Conservation (phyloP, 2,797 vertebrate species). For the Malurus leucopterus region DNA sequence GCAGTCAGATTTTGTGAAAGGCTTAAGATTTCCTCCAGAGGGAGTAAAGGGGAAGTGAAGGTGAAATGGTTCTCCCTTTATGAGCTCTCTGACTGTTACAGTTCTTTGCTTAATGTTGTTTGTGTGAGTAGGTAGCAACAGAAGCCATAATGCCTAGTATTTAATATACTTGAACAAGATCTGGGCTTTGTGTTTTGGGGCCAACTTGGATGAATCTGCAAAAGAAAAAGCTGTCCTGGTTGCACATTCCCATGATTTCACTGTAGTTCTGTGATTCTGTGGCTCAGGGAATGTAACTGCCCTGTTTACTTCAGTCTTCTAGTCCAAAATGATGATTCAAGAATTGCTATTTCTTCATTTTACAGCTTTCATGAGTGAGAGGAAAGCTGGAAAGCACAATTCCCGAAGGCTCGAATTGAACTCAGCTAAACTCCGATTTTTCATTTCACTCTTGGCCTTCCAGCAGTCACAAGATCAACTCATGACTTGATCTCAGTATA, state of each 20-base stretch:
- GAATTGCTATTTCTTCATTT: slow-evolving; percentile 4
- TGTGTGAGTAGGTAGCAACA: neutral
- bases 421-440: slow-evolving; percentile 25
- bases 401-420: slow-evolving; percentile 22
- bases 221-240: neutral
- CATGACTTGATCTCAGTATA: slow-evolving; percentile 43
- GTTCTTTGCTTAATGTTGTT: neutral
- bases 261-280: neutral
- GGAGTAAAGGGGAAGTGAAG: slow-evolving; percentile 6
- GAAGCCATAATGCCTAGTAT: neutral
- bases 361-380: neutral
- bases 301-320: neutral
- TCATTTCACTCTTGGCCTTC: slow-evolving; percentile 41
- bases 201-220: neutral
- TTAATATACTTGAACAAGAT: neutral
- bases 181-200: neutral
- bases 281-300: neutral
- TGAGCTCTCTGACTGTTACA: neutral
- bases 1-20: neutral
- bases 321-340: neutral
- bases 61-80: slow-evolving; percentile 2
- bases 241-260: neutral
- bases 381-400: slow-evolving; percentile 23
- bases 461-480: slow-evolving; percentile 54
- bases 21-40: neutral